Percentiles rank a stretch among this genome's conserved stretches.
These are phyloP conservation scores for Scolopax rusticola DNA, from an alignment of 2,797 vertebrate genomes.

Conservation along the genomic window DNA sequence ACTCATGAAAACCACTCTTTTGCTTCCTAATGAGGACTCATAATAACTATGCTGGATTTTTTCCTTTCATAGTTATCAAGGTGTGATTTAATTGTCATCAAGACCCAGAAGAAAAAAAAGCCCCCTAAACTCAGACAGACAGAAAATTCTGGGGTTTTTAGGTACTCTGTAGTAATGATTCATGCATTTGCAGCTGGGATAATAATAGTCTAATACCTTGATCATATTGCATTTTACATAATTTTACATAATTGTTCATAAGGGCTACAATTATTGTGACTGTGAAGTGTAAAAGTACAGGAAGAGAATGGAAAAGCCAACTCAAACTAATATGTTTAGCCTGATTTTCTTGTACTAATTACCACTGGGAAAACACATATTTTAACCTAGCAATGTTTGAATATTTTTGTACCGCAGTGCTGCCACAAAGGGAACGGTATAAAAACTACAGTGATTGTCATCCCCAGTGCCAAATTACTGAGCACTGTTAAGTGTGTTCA, in stretches of 20 bases:
- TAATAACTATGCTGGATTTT: conserved; percentile 41
- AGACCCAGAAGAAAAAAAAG: conserved; percentile 34
- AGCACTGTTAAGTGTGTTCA: neutral
- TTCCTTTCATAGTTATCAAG: conserved; percentile 66
- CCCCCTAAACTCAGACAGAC: neutral
- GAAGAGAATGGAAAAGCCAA: conserved; percentile 47
- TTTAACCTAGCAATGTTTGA: conserved; percentile 50
- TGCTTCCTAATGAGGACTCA: conserved; percentile 66
- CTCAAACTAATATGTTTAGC: conserved; percentile 35
- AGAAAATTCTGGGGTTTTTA: neutral
- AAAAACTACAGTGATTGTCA: neutral
- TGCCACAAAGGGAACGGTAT: neutral
- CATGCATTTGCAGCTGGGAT: conserved; percentile 32
- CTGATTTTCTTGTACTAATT: conserved; percentile 66
- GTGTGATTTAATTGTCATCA: conserved; percentile 73
- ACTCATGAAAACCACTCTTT: conserved; percentile 63
- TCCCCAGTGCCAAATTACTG: neutral
- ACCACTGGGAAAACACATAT: conserved; percentile 43
- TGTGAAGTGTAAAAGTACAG: conserved; percentile 63
- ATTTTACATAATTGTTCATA: conserved; percentile 70
- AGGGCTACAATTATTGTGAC: conserved; percentile 59
- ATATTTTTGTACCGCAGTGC: neutral
- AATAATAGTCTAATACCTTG: conserved; percentile 59
- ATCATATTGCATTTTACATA: conserved; percentile 53
- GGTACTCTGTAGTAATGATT: conserved; percentile 32